Conservation (phyloP, 2,888 invertebrate species). For the Ceraclea dissimilis region DNA sequence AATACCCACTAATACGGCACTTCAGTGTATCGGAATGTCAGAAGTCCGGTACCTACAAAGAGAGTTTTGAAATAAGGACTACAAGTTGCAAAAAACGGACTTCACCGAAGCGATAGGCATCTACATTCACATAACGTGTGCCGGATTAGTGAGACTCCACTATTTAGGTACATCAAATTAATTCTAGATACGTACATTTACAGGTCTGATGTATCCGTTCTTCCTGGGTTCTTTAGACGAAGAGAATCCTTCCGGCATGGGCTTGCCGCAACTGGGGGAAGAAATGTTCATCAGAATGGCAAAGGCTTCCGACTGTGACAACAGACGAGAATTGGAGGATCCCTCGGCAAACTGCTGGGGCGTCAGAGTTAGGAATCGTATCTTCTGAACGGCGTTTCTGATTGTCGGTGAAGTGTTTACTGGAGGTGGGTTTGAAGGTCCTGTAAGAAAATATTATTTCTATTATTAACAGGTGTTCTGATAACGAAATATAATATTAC, state of each 20-base stretch:
- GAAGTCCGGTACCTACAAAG: too few relatives aligned
- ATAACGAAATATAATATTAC: too few relatives aligned
- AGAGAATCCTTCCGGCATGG: conserved; percentile 70
- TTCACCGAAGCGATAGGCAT: too few relatives aligned
- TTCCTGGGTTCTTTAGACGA: conserved; percentile 44
- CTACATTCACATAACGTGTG: too few relatives aligned
- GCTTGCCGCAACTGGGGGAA: conserved; percentile 56
- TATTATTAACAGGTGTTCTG: neutral
- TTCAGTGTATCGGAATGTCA: too few relatives aligned
- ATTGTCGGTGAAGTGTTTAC: conserved; percentile 29
- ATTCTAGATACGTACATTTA: too few relatives aligned
- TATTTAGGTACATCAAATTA: too few relatives aligned
- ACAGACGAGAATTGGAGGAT: conserved; percentile 65
- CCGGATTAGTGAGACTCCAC: too few relatives aligned
- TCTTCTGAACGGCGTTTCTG: conserved; percentile 63
- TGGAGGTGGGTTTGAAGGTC: neutral
- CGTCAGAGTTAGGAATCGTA: conserved; percentile 70
- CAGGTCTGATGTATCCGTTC: conserved; percentile 30
- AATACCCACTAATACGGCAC: too few relatives aligned
- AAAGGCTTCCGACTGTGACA: conserved; percentile 71
- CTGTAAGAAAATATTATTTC: conserved; percentile 2
- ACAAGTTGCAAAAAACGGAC: too few relatives aligned
- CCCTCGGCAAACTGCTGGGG: conserved; percentile 80
- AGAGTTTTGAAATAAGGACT: too few relatives aligned
- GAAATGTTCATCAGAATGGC: conserved; percentile 78